phyloP scores from a whole-genome alignment of 2,797 vertebrate species.

The Propithecus deckenii region DNA sequence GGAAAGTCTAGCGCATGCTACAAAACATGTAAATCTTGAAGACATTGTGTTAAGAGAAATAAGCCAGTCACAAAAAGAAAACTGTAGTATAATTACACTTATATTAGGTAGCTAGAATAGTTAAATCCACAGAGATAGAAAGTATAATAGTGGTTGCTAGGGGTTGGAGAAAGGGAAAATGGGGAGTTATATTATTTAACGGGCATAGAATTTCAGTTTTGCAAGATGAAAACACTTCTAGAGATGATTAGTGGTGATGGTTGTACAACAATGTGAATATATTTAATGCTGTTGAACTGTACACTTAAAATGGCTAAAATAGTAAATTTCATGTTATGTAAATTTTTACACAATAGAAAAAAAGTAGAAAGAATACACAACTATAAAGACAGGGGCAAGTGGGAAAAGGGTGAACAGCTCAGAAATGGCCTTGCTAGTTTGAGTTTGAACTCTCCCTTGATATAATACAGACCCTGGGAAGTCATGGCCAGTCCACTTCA shows the following conservation, averaged over 20 bases:
- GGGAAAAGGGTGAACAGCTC: not conserved
- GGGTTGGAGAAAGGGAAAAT: not conserved
- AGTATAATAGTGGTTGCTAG: not conserved
- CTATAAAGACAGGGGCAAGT: not conserved
- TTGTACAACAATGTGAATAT: not conserved
- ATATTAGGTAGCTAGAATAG: not conserved
- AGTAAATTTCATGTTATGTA: not conserved
- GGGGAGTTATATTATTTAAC: not conserved
- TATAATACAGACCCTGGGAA: not conserved
- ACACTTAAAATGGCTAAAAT: not conserved
- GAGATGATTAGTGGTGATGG: not conserved
- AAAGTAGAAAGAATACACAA: not conserved
- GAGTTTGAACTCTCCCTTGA: not conserved
- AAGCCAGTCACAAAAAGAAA: not conserved
- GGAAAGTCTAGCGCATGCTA: not conserved
- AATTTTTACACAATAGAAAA: not conserved
- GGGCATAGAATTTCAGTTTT: not conserved
- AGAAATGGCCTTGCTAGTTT: not conserved
- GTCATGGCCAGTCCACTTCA: not conserved
- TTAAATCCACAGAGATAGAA: not conserved
- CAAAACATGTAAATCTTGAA: not conserved
- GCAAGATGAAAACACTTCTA: not conserved
- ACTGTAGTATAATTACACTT: not conserved
- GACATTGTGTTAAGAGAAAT: not conserved
- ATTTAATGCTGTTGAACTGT: not conserved